Evolutionary conservation across 2,797 vertebrate genomes (phyloP).

Genomic region (Muscicapa striata): DNA sequence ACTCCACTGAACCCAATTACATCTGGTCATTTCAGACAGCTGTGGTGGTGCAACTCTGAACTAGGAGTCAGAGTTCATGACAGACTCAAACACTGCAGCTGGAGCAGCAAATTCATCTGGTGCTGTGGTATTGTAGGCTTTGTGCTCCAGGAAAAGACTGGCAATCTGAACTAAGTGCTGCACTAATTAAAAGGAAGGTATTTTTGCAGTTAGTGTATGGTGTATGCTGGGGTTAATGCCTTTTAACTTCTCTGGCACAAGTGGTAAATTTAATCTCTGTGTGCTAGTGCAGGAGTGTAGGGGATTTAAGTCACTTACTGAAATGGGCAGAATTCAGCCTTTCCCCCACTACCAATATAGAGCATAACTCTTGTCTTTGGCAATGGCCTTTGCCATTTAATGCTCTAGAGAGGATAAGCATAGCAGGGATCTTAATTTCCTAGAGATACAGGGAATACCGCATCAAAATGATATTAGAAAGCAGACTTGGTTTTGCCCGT

Average conservation of each 20-base stretch:
- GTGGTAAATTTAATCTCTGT: not conserved
- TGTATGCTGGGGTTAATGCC: not conserved
- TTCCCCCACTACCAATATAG: not conserved
- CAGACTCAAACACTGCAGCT: conserved; percentile 42
- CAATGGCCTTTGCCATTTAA: not conserved
- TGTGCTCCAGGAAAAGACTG: conserved; percentile 5
- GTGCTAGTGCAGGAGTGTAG: not conserved
- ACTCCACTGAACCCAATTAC: conserved; percentile 81
- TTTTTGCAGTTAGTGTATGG: not conserved
- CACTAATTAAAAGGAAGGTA: conserved; percentile 57
- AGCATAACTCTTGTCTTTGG: not conserved
- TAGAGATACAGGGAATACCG: not conserved
- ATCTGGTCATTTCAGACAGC: conserved; percentile 77
- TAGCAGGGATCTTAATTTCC: conserved; percentile 18
- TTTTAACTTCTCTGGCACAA: not conserved
- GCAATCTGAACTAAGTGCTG: conserved; percentile 42
- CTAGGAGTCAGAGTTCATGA: conserved; percentile 70
- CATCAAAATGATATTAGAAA: conserved; percentile 47
- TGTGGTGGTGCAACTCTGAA: conserved; percentile 71
- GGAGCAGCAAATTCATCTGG: conserved; percentile 54
- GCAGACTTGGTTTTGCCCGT: conserved; percentile 32
- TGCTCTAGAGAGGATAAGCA: not conserved
- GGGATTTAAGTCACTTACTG: not conserved
- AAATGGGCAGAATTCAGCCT: not conserved
- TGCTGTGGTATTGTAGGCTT: conserved; percentile 45